A percentile compares a stretch with the other conserved stretches of the same genome.
Evolutionary conservation across 2,888 invertebrate species (phyloP).

Genomic region (Cyrtodaria siliqua): DNA sequence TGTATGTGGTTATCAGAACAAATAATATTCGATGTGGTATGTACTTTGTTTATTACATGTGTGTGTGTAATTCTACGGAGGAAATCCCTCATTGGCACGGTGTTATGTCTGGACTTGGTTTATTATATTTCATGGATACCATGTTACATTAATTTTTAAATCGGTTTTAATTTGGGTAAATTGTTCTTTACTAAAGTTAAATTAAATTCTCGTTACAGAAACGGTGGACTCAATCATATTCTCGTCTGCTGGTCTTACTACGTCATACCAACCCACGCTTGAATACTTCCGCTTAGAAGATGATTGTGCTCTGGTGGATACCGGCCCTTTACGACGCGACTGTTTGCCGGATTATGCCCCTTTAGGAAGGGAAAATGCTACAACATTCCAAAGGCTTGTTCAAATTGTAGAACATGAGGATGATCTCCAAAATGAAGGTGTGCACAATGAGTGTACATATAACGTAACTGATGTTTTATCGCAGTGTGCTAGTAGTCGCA

Average conservation of each 20-base stretch:
- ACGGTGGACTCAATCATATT: constrained; percentile 6
- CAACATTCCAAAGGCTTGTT: constrained; percentile 6
- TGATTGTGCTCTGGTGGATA: constrained; percentile 1
- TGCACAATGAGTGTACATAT: no score
- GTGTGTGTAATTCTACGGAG: no score
- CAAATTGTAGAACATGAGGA: constrained; percentile 15
- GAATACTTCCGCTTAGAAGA: not conserved
- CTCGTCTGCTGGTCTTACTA: not conserved
- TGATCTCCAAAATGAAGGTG: not conserved
- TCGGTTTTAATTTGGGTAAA: no score
- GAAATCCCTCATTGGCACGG: no score
- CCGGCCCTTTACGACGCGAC: constrained; percentile 1
- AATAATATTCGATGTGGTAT: no score
- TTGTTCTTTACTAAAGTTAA: no score
- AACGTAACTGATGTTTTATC: constrained; percentile 13
- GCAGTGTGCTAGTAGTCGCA: not conserved
- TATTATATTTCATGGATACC: no score
- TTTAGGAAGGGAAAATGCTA: constrained; percentile 2
- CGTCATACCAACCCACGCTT: not conserved
- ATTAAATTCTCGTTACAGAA: constrained; percentile 1
- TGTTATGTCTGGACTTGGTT: no score
- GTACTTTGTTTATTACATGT: no score
- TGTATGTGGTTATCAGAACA: no score
- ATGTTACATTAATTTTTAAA: no score
- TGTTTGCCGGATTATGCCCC: constrained; percentile 3